Conservation (phyloP, 2,797 vertebrate species). For the Ctenopoma multispine region DNA sequence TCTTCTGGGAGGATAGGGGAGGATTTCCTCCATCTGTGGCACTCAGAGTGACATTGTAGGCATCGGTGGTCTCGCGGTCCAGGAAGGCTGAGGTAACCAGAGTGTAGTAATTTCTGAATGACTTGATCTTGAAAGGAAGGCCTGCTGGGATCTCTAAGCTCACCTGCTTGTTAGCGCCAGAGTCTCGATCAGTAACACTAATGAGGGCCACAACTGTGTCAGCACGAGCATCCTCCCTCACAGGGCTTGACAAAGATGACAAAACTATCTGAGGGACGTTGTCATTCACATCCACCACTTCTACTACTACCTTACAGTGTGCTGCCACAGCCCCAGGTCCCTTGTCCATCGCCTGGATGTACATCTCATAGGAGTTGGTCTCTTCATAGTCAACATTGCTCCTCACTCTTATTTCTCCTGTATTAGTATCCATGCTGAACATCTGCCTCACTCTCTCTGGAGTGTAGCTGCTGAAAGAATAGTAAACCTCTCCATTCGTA, state of each 20-base stretch:
- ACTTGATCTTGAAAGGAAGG: constrained; percentile 95
- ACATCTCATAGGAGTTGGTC: constrained; percentile 95
- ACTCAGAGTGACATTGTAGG: constrained; percentile 96
- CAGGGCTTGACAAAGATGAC: constrained; percentile 92
- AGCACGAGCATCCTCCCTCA: constrained; percentile 91
- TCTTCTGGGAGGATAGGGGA: constrained; percentile 92
- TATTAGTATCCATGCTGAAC: constrained; percentile 92
- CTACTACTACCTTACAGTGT: constrained; percentile 96
- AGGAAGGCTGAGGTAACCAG: constrained; percentile 93
- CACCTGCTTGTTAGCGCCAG: constrained; percentile 92
- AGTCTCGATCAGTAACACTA: constrained; percentile 95
- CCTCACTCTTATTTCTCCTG: constrained; percentile 92
- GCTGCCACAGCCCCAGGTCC: constrained; percentile 93
- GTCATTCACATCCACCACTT: constrained; percentile 95
- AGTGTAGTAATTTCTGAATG: constrained; percentile 97
- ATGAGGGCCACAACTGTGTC: constrained; percentile 96
- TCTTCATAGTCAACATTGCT: constrained; percentile 95
- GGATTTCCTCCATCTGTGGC: constrained; percentile 93
- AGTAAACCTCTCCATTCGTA: constrained; percentile 92
- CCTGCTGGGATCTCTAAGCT: constrained; percentile 89
- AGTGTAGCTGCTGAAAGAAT: constrained; percentile 95
- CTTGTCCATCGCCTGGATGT: constrained; percentile 95
- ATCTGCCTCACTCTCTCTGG: constrained; percentile 93
- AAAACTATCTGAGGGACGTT: constrained; percentile 94
- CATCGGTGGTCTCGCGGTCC: constrained; percentile 91